Conservation (phyloP, 1,140 invertebrate genomes). For the honey bee (Apis mellifera) region Amel_HAv3.1 CM009940.2:5199501-5200000, state of each 20-base stretch:
- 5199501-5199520: not conserved
- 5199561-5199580: too few relatives aligned
- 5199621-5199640: not conserved
- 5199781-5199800: too few relatives aligned
- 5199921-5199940: slow-evolving; percentile 66
- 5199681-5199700: too few relatives aligned
- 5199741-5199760: too few relatives aligned
- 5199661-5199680: too few relatives aligned
- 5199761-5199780: too few relatives aligned
- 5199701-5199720: too few relatives aligned
- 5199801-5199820: too few relatives aligned
- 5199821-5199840: not conserved
- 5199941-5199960: slow-evolving; percentile 54
- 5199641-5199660: too few relatives aligned
- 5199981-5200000: slow-evolving; percentile 67
- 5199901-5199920: slow-evolving; percentile 49
- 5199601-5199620: too few relatives aligned
- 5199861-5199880: slow-evolving; percentile 2
- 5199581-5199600: too few relatives aligned
- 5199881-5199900: not conserved
- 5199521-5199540: not conserved
- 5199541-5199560: not conserved
- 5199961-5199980: slow-evolving; percentile 66
- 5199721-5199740: too few relatives aligned
- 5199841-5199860: not conserved